A percentile compares a stretch with the other conserved stretches of the same genome.
phyloP scores from a whole-genome alignment of 2,797 vertebrate species.

The Sebastes nivosus region DNA sequence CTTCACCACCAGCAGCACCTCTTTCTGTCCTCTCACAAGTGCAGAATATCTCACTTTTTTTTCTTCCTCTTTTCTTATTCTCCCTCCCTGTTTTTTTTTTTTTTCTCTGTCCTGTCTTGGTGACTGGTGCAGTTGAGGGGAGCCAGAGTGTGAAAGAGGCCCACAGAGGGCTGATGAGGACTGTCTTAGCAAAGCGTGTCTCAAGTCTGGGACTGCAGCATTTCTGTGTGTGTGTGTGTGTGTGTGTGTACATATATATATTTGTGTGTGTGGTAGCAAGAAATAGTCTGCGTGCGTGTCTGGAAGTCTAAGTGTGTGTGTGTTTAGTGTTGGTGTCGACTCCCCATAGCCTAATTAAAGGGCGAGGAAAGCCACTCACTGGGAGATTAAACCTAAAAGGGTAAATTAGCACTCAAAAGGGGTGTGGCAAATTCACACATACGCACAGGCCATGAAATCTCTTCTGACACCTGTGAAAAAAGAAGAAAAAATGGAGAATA shows the following conservation, averaged over 20 bases:
- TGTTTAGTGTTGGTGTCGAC: conserved; percentile 75
- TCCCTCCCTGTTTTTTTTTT: conserved; percentile 18
- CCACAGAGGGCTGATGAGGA: conserved; percentile 75
- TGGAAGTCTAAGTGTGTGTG: conserved; percentile 61
- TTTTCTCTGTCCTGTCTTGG: conserved; percentile 63
- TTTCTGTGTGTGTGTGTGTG: conserved; percentile 18
- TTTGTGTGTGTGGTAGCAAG: conserved; percentile 34
- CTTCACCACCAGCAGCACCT: conserved; percentile 33
- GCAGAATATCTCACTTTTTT: conserved; percentile 51
- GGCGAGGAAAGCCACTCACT: conserved; percentile 80
- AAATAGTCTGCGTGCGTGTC: conserved; percentile 42
- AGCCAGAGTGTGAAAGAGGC: conserved; percentile 81
- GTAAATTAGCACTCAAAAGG: conserved; percentile 85
- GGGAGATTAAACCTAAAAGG: conserved; percentile 87
- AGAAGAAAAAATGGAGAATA: conserved; percentile 22
- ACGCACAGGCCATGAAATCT: conserved; percentile 80
- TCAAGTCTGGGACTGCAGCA: conserved; percentile 51
- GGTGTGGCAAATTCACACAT: conserved; percentile 81
- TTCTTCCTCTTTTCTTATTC: conserved; percentile 10
- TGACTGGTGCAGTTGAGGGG: conserved; percentile 80
- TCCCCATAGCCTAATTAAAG: conserved; percentile 88
- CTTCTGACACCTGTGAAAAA: conserved; percentile 77
- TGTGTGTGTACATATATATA: neutral
- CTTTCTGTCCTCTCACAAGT: conserved; percentile 42
- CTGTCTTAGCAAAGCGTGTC: conserved; percentile 66